These are phyloP conservation scores for Prunella himalayana DNA, from an alignment of 2,113 vertebrate genomes.

Conservation along the genomic window DNA sequence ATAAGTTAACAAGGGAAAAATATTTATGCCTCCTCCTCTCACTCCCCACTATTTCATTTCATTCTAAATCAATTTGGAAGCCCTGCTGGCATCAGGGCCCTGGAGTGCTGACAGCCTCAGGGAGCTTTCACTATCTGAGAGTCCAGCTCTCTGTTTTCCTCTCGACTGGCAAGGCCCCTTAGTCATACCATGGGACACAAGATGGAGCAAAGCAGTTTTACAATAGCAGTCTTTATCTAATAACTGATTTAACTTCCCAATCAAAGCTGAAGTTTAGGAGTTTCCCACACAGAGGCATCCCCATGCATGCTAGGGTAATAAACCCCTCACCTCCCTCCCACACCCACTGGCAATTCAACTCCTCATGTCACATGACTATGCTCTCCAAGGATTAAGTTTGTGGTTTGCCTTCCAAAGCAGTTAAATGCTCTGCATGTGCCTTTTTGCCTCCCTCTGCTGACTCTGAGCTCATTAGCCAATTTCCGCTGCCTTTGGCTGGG, in stretches of 20 bases:
- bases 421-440: neutral
- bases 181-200: neutral
- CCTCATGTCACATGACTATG: neutral
- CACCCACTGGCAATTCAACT: neutral
- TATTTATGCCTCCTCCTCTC: neutral
- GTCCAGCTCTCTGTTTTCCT: neutral
- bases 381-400: neutral
- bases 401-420: neutral
- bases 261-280: neutral
- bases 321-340: neutral
- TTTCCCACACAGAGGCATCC: neutral
- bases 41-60: neutral
- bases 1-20: conserved; percentile 19
- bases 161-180: neutral
- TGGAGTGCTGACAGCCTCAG: neutral
- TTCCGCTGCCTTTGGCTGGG: neutral
- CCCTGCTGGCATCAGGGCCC: neutral
- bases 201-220: neutral
- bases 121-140: neutral
- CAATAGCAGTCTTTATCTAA: neutral
- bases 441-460: neutral
- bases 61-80: neutral
- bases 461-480: neutral
- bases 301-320: neutral
- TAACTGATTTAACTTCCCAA: neutral